Evolutionary conservation across 2,113 vertebrate genomes (phyloP).

Genomic region (Malaclemys terrapin): DNA sequence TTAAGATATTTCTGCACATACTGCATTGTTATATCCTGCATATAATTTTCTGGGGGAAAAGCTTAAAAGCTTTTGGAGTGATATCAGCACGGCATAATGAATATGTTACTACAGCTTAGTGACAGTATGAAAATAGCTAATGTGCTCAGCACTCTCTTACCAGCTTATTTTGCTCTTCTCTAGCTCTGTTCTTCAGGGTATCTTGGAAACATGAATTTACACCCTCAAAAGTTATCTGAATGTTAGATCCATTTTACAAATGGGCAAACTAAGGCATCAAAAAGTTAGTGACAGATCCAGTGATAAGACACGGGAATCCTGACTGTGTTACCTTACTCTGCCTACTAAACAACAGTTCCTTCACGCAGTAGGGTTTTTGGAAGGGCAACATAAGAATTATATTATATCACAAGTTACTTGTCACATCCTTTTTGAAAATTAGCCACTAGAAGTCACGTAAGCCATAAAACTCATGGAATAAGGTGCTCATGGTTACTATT

Average conservation of each 20-base stretch:
- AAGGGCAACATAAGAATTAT: neutral
- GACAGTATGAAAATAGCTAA: neutral
- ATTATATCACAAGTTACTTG: neutral
- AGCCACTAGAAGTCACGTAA: neutral
- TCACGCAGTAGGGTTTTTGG: neutral
- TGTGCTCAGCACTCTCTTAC: neutral
- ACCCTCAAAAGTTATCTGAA: neutral
- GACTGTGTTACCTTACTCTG: neutral
- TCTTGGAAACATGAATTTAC: neutral
- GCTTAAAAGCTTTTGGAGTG: neutral
- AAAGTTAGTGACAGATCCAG: neutral
- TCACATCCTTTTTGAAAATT: neutral
- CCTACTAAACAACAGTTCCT: neutral
- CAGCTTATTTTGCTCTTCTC: neutral
- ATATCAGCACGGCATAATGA: neutral
- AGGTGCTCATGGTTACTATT: neutral
- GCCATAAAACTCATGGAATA: neutral
- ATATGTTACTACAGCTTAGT: neutral
- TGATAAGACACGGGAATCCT: neutral
- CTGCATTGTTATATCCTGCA: neutral
- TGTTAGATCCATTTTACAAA: neutral
- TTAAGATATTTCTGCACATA: conserved; percentile 35
- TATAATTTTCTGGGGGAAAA: neutral
- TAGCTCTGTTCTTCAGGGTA: neutral
- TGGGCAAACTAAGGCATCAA: neutral